Evolutionary conservation across 2,797 vertebrate species (phyloP), one percentile per base, ranked within the genome.

Genomic region (Borostomias antarcticus): DNA sequence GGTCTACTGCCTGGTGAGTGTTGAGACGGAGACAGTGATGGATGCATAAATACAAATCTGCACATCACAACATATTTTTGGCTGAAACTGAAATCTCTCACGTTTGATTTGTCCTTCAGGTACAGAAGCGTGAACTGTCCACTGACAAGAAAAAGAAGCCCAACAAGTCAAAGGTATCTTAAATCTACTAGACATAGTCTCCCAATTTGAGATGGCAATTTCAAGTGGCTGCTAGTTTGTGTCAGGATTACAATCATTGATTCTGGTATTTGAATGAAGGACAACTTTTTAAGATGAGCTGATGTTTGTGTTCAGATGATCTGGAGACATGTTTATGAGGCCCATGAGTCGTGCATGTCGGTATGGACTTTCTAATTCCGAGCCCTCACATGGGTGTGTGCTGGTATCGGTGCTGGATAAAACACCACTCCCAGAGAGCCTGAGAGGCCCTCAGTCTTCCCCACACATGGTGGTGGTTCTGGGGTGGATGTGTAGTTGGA

Each of bases 91-190:
- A 43, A 43, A 43, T 43, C 15, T 7, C 5, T 3, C 1, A 5
- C 2, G 5, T n/a, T n/a, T 56, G 37, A 62, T 73, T 26, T 23
- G 66, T 13, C 33, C 68, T 56, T 1, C 73, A 99, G 97, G 93
- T 96, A n/a, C 95, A 97, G 83, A 95, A 90, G 76, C 94, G 90
- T 62, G 95, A 98, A 26, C 19, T 78, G 40, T 57, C 74, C 63
- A 61, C 59, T 43, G 97, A 98, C 70, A 99, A 97, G 88, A 97
- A 90, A 84, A 99, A 96, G 85, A 99, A 98, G 70, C 13, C 90
- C 45, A 91, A 52, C 77, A 99, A 98, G 82, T 95, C 97, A 11
- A 98, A 98, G 95, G 97, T 98, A 89, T 83, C 25, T 5, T 19
- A 2, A 1, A 17, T n/a, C 1, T 17, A 43, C 40, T 17, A 5